A percentile compares a stretch with the other conserved stretches of the same genome.
Evolutionary conservation across 2,888 invertebrate species (phyloP).

Genomic region (Crematogaster levior): DNA sequence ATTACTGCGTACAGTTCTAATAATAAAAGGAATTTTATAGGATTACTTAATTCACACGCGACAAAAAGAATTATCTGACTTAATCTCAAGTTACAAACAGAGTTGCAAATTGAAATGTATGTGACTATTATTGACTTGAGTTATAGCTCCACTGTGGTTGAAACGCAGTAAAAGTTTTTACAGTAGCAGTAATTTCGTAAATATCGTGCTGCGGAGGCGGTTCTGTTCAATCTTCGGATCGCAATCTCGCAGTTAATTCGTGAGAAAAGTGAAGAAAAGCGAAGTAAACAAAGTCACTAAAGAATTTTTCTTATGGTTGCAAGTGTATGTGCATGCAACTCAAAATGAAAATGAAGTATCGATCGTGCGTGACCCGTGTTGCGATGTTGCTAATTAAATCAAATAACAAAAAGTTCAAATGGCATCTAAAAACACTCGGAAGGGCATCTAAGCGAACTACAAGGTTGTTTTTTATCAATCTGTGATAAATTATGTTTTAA

Average conservation of each 20-base stretch:
- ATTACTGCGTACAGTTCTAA: neutral
- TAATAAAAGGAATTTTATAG: neutral
- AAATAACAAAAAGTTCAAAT: slow-evolving; percentile 15
- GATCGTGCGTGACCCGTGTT: slow-evolving; percentile 59
- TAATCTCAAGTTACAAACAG: neutral
- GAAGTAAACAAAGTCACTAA: slow-evolving; percentile 27
- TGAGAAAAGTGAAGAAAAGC: neutral
- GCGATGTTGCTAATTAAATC: slow-evolving; percentile 39
- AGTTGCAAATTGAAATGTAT: slow-evolving; percentile 1
- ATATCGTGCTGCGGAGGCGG: neutral
- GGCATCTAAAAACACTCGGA: neutral
- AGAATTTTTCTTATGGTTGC: slow-evolving; percentile 13
- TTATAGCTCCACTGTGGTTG: neutral
- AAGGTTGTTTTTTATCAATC: neutral
- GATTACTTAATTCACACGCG: neutral
- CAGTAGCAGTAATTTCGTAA: neutral
- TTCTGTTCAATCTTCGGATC: slow-evolving; percentile 22
- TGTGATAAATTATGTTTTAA: neutral
- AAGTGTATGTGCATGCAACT: slow-evolving; percentile 46
- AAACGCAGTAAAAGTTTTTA: slow-evolving; percentile 41
- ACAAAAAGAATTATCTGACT: slow-evolving; percentile 10
- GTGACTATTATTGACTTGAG: slow-evolving; percentile 5
- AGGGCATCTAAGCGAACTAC: neutral
- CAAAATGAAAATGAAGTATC: slow-evolving; percentile 68
- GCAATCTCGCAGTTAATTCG: slow-evolving; percentile 26